Evolutionary conservation across 2,797 vertebrate genomes (phyloP).

Genomic region (Otus scops): DNA sequence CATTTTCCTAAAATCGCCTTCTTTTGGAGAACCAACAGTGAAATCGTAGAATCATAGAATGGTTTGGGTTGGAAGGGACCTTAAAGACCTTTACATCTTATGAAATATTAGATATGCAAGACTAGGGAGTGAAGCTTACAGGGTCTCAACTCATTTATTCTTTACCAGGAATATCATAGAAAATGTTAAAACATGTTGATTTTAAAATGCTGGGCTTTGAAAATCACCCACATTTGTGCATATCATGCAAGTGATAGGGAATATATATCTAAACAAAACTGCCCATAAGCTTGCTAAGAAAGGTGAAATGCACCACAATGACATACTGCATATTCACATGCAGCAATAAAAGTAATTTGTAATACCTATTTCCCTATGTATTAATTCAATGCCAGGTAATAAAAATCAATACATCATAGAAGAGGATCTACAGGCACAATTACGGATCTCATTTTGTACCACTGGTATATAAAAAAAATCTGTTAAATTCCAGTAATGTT

Average conservation of each 20-base stretch:
- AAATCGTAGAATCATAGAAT: neutral
- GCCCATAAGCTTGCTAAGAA: neutral
- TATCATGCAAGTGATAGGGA: neutral
- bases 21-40: neutral
- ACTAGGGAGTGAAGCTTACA: too few species aligned
- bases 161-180: too few species aligned
- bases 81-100: too few species aligned
- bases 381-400: neutral
- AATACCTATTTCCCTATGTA: neutral
- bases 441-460: neutral
- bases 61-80: too few species aligned
- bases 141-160: too few species aligned
- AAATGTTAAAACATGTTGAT: neutral
- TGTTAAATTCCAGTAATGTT: neutral
- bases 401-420: neutral
- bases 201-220: neutral
- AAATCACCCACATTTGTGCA: neutral
- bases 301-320: neutral
- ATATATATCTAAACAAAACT: neutral
- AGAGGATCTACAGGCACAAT: neutral
- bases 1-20: neutral
- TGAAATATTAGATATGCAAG: too few species aligned
- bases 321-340: neutral
- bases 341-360: neutral
- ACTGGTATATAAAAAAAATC: neutral